Percentiles rank a stretch among this genome's conserved stretches.
phyloP scores from a whole-genome alignment of 92 coral and sea anemone species.

The Epizoanthus illoricatus region DNA sequence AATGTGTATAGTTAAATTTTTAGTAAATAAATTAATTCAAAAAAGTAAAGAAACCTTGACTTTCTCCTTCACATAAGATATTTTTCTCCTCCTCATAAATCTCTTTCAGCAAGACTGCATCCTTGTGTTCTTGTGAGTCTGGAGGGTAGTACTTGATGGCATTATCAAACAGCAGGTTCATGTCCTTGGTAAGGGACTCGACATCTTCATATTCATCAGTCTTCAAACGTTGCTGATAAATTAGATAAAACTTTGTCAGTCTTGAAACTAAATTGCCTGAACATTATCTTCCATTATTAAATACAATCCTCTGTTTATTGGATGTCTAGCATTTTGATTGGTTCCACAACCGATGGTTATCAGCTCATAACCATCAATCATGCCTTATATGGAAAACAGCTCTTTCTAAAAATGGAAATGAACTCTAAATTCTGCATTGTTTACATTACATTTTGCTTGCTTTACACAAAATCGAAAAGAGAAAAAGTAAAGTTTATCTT shows the following conservation, averaged over 20 bases:
- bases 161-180: slow-evolving; percentile 74
- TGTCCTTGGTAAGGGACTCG: slow-evolving; percentile 64
- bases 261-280: neutral
- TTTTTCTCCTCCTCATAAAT: slow-evolving; percentile 67
- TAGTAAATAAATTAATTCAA: no score
- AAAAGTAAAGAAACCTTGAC: slow-evolving; percentile 38
- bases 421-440: no score
- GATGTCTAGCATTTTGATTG: no score
- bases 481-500: no score
- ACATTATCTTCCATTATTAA: no score
- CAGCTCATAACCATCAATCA: no score
- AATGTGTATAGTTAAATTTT: no score
- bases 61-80: slow-evolving; percentile 44
- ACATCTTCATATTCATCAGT: slow-evolving; percentile 90
- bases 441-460: neutral
- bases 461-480: no score
- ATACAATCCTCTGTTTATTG: no score
- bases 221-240: slow-evolving; percentile 79
- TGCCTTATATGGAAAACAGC: no score
- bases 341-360: no score
- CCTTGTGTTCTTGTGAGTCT: slow-evolving; percentile 75
- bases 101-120: slow-evolving; percentile 68
- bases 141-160: slow-evolving; percentile 78
- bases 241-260: neutral
- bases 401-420: no score